These are phyloP conservation scores for Leptopilina syphax DNA, from an alignment of 2,888 invertebrate genomes.

Conservation along the genomic window DNA sequence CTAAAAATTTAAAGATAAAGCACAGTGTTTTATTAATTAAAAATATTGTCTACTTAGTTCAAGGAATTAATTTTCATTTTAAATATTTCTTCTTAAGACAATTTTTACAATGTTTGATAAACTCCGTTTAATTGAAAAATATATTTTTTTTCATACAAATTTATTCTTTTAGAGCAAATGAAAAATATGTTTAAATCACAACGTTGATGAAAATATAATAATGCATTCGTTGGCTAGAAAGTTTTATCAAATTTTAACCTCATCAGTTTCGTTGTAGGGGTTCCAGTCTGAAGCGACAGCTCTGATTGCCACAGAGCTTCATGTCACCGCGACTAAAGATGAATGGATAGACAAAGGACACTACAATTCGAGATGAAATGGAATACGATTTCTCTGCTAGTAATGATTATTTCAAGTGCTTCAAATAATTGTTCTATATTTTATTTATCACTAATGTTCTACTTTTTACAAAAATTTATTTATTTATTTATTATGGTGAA, in stretches of 20 bases:
- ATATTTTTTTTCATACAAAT: too few species aligned
- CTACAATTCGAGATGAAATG: conserved; percentile 15
- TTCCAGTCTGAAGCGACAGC: conserved; percentile 10
- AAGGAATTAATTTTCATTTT: too few species aligned
- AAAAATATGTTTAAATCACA: not conserved
- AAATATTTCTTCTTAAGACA: too few species aligned
- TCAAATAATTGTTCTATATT: not conserved
- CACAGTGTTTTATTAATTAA: too few species aligned
- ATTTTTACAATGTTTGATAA: too few species aligned
- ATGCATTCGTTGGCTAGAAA: conserved; percentile 10
- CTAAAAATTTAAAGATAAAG: too few species aligned
- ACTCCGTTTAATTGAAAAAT: too few species aligned
- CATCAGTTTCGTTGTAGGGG: conserved; percentile 32
- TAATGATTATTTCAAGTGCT: not conserved
- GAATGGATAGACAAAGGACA: conserved; percentile 31
- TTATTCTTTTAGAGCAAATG: too few species aligned
- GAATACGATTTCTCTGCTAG: conserved; percentile 7
- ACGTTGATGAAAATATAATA: conserved; percentile 16
- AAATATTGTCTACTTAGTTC: too few species aligned
- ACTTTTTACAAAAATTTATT: too few species aligned
- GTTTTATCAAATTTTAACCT: conserved; percentile 37
- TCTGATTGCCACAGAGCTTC: conserved; percentile 35
- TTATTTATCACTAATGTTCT: too few species aligned
- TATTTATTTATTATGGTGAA: too few species aligned
- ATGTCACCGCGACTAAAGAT: conserved; percentile 23